Percentiles rank a stretch among this genome's conserved stretches.
These are phyloP conservation scores for Porites divaricata DNA, from an alignment of 92 coral and sea anemone genomes.

Conservation along the genomic window DNA sequence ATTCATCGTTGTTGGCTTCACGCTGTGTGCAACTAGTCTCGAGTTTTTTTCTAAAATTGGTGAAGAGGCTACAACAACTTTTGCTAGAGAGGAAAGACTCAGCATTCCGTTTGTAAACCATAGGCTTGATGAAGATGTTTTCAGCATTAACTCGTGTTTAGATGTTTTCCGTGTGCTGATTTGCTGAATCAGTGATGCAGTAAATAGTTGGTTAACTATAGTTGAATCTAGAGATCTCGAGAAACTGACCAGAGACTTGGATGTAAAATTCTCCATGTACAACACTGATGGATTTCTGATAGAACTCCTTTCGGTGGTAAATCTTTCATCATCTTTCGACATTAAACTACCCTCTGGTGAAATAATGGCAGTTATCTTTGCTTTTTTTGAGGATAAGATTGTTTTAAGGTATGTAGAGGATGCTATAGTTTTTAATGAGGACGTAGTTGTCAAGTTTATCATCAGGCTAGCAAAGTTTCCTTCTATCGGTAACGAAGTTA, in stretches of 20 bases:
- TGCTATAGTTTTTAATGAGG: not conserved
- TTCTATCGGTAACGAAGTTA: not conserved
- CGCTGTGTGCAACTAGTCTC: not conserved
- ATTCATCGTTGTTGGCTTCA: not conserved
- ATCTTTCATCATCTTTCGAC: not conserved
- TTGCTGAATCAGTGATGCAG: too few species aligned
- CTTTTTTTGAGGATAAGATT: not conserved
- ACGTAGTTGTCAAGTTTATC: not conserved
- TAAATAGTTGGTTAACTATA: too few species aligned
- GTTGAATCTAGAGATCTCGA: not conserved
- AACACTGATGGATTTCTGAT: not conserved
- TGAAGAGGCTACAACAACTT: not conserved
- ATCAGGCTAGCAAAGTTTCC: not conserved
- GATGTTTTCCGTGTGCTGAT: too few species aligned
- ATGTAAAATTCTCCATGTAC: not conserved
- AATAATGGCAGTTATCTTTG: not conserved
- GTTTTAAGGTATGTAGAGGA: not conserved
- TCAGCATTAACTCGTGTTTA: too few species aligned
- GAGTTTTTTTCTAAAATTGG: not conserved
- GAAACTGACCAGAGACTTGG: not conserved
- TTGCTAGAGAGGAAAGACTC: too few species aligned
- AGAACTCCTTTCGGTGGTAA: too few species aligned
- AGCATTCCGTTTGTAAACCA: too few species aligned
- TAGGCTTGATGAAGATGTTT: too few species aligned
- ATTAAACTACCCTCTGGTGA: not conserved